These are phyloP conservation scores for Formica exsecta DNA, from an alignment of 1,140 invertebrate genomes.

Conservation along the genomic window DNA sequence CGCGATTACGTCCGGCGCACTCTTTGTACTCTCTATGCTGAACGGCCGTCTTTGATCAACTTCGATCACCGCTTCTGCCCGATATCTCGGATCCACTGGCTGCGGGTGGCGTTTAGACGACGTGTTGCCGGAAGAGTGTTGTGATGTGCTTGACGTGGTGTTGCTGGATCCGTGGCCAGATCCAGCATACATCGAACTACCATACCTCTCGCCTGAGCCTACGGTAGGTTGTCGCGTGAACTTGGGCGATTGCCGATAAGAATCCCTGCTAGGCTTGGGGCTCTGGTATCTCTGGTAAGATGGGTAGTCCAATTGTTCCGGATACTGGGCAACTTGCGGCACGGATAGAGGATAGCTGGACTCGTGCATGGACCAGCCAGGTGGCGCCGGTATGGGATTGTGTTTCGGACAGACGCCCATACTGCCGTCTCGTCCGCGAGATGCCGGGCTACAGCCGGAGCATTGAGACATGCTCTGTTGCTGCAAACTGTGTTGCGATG, in stretches of 20 bases:
- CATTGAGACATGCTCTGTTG: conserved; percentile 73
- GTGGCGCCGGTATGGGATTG: conserved; percentile 82
- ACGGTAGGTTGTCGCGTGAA: conserved; percentile 86
- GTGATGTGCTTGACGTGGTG: conserved; percentile 71
- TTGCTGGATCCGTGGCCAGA: conserved; percentile 74
- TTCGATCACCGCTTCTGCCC: conserved; percentile 90
- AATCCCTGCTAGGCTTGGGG: conserved; percentile 76
- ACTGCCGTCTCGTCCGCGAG: conserved; percentile 72
- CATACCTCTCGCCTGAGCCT: conserved; percentile 87
- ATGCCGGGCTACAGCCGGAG: conserved; percentile 76
- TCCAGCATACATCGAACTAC: conserved; percentile 74
- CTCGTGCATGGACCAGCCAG: conserved; percentile 82
- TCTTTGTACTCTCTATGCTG: conserved; percentile 93
- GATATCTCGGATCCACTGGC: conserved; percentile 85
- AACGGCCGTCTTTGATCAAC: conserved; percentile 89
- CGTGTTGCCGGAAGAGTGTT: conserved; percentile 63
- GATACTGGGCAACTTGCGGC: conserved; percentile 62
- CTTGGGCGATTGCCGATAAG: conserved; percentile 65
- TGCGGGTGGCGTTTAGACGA: conserved; percentile 52
- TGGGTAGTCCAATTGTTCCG: conserved; percentile 74
- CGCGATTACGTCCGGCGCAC: conserved; percentile 95
- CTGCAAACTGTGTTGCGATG: conserved; percentile 48
- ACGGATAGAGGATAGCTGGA: conserved; percentile 66
- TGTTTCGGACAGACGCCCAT: conserved; percentile 78
- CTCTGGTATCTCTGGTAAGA: conserved; percentile 80